A percentile compares a stretch with the other conserved stretches of the same genome.
Evolutionary conservation across 1,140 invertebrate genomes (phyloP).

Genomic region (Drosophila aff.): DNA sequence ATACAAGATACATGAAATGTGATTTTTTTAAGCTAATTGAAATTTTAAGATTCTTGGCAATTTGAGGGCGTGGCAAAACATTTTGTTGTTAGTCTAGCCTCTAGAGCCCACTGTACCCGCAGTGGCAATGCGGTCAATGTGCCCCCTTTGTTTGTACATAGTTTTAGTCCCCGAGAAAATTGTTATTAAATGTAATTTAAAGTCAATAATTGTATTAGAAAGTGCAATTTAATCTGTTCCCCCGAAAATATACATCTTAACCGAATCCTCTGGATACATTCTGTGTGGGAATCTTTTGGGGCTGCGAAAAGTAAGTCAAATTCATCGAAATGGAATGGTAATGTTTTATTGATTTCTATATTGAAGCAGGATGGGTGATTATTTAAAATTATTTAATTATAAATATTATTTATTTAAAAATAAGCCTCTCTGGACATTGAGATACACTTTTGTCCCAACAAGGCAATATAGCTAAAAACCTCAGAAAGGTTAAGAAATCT

Average conservation of each 20-base stretch:
- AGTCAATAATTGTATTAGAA: slow-evolving; percentile 83
- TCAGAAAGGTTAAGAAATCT: no score
- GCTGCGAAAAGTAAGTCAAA: background rate
- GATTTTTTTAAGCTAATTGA: slow-evolving; percentile 79
- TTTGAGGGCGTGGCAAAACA: slow-evolving; percentile 23
- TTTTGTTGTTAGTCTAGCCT: slow-evolving; percentile 65
- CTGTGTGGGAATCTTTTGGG: background rate
- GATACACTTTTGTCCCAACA: no score
- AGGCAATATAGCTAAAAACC: no score
- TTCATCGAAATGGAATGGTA: background rate
- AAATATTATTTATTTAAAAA: no score
- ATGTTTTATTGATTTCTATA: background rate
- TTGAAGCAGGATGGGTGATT: no score
- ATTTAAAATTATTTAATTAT: no score
- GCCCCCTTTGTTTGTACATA: slow-evolving; percentile 78
- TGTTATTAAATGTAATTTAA: slow-evolving; percentile 84
- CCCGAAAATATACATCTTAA: slow-evolving; percentile 51
- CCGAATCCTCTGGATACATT: slow-evolving; percentile 4
- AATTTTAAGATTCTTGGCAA: slow-evolving; percentile 70
- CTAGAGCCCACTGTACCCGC: slow-evolving; percentile 37
- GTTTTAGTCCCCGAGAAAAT: slow-evolving; percentile 67
- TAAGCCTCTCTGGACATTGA: no score
- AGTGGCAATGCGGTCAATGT: slow-evolving; percentile 51
- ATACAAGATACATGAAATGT: slow-evolving; percentile 68
- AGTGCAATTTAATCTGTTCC: slow-evolving; percentile 64